Base-by-base conservation (phyloP, 2,888 invertebrate genomes). In the Dinocampus coccinellae region DNA sequence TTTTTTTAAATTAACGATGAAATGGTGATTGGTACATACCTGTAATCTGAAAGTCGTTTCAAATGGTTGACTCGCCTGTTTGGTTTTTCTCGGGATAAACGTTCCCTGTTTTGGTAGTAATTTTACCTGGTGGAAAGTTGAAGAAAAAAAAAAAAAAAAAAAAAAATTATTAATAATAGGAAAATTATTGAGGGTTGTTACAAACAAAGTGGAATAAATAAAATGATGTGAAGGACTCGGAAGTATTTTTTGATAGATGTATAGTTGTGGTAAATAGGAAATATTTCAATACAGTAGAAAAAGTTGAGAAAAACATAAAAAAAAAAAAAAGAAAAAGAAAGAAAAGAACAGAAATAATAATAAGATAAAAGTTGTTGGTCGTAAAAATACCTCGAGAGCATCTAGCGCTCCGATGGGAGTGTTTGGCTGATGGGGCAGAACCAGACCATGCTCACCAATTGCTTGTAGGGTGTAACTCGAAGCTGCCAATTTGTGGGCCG, bases 371-470 rank as follows among this genome's bases (percentile, higher is more conserved):
- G 39, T 24, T 20, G 20, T 47, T 60, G 29, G 24, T 75, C 73
- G 68, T 70, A 74, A 78, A 76, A 76, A 79, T 80, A 87, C 87
- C 86, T 87, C 87, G 72, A 87, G 89, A 61, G 89, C 90, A 77
- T 90, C 90, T 76, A 89, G 82, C 71, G 90, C 89, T 81, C 93
- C 93, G 66, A 94, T 92, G 16, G 93, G 92, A 61, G 93, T 93
- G 86, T 92, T 93, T 13, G 93, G 92, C 85, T 93, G 93, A 88
- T 92, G 93, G 60, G 92, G 91, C 75, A 93, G 88, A 74, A 90
- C 85, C 72, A 90, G 90, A 58, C 91, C 91, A 80, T 90, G 85
- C 81, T 90, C 89, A 79, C 92, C 92, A 73, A 92, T 88, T 13
- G 92, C 90, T 81, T 92, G 91, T 39, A 93, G 89, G 26, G 91